Evolutionary conservation across 2,113 vertebrate genomes (phyloP), one percentile per base, ranked within the genome.

Genomic region (Erpornis zantholeuca): DNA sequence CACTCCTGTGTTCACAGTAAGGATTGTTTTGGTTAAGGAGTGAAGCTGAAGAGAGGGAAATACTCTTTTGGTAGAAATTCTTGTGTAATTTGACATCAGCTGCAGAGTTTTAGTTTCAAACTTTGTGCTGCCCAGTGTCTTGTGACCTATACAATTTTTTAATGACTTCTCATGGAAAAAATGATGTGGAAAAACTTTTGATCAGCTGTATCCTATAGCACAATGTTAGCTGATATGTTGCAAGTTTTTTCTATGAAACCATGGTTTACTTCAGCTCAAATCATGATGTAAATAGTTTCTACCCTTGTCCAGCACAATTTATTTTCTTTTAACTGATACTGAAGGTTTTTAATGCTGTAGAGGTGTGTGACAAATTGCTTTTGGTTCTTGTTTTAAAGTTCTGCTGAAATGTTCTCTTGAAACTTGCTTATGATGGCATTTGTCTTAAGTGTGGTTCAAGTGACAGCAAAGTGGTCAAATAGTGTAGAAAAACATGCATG

Each of bases 361-460:
- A 97, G 88, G 91, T 94, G 47, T 92, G 89, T 95, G 91, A 92
- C 36, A 95, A 92, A 88, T 53, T 96, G 54, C 40, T 86, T 97
- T 76, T 82, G 77, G 75, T 94, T 94, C 92, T 97, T 77, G 50
- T 97, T 97, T 92, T 96, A 88, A 97, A 94, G 88, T 96, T 95
- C 82, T 97, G 54, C 49, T 92, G 59, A 97, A 95, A 92, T 97
- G 92, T 73, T 97, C 95, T 97, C 93, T 97, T 96, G 87, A 92
- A 97, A 96, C 84, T 82, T 97, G 83, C 82, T 93, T 88, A 95
- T 72, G 92, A 91, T 97, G 88, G 82, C 96, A 91, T 96, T 97
- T 97, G 96, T 97, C 88, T 76, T 95, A 98, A 94, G 85, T 97
- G 97, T 98, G 97, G 95, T 92, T 97, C 96, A 94, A 94, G 96